Percentiles rank a stretch among this genome's conserved stretches.
These are phyloP conservation scores for Tamias sibiricus DNA, from an alignment of 2,113 vertebrate genomes.

Conservation along the genomic window DNA sequence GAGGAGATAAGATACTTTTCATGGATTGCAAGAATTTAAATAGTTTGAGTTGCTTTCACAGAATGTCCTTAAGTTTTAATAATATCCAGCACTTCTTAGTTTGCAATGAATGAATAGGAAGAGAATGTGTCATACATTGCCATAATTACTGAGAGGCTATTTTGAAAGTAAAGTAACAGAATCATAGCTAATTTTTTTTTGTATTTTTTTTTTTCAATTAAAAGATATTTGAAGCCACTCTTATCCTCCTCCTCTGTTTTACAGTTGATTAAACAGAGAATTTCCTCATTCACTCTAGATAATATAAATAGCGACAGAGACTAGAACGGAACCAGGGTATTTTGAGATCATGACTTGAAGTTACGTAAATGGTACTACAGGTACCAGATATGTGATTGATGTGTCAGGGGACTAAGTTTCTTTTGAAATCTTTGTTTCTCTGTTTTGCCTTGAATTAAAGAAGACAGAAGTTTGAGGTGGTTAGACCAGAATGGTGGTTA, in stretches of 20 bases:
- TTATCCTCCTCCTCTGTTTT: not conserved
- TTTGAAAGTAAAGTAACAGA: constrained; percentile 47
- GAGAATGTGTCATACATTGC: constrained; percentile 36
- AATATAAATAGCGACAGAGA: constrained; percentile 16
- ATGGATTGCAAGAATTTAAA: constrained; percentile 74
- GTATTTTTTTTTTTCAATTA: not conserved
- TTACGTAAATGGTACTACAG: not conserved
- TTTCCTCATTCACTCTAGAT: not conserved
- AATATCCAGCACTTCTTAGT: constrained; percentile 64
- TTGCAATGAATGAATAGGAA: constrained; percentile 69
- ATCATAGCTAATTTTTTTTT: not conserved
- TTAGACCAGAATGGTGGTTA: not conserved
- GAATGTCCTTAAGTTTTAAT: constrained; percentile 71
- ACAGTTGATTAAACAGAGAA: constrained; percentile 9
- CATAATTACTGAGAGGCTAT: constrained; percentile 59
- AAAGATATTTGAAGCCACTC: not conserved
- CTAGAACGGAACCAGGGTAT: not conserved
- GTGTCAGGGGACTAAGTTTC: not conserved
- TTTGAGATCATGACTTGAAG: not conserved
- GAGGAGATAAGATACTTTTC: constrained; percentile 74
- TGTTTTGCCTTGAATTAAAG: not conserved
- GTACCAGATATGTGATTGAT: not conserved
- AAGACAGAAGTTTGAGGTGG: not conserved
- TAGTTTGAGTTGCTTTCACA: constrained; percentile 71
- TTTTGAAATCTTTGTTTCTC: not conserved